Percentiles rank a stretch among this genome's conserved stretches.
Evolutionary conservation across 2,797 vertebrate species (phyloP).

Genomic region (Peromyscus attwateri): DNA sequence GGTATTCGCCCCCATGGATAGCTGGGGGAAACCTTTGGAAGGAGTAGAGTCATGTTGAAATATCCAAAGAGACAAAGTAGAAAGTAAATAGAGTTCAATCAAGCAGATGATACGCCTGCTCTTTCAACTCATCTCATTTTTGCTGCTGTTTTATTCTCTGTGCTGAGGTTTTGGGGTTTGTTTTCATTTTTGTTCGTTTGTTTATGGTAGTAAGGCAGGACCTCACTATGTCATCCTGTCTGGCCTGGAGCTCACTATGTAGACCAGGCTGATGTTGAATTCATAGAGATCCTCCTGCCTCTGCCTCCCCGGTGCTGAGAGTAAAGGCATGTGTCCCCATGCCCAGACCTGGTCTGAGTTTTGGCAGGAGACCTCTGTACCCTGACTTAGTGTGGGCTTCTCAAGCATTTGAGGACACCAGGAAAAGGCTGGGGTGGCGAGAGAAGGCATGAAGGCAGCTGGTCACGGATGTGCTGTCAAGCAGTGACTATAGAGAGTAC

Average conservation of each 20-base stretch:
- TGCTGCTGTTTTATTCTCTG: background rate
- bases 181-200: background rate
- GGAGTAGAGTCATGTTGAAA: background rate
- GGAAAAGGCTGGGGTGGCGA: background rate
- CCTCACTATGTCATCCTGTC: background rate
- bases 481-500: background rate
- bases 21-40: background rate
- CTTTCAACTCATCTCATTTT: background rate
- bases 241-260: background rate
- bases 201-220: background rate
- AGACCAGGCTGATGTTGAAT: background rate
- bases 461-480: background rate
- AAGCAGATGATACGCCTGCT: background rate
- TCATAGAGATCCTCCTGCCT: background rate
- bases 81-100: conserved; percentile 2
- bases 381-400: background rate
- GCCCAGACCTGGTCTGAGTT: background rate
- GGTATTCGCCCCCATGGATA: background rate
- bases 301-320: background rate
- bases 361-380: background rate
- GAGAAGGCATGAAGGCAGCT: background rate
- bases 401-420: background rate
- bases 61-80: conserved; percentile 27
- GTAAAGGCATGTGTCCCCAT: background rate
- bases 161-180: background rate